Conservation (phyloP, 2,113 vertebrate genomes). For the Gobio gobio region DNA sequence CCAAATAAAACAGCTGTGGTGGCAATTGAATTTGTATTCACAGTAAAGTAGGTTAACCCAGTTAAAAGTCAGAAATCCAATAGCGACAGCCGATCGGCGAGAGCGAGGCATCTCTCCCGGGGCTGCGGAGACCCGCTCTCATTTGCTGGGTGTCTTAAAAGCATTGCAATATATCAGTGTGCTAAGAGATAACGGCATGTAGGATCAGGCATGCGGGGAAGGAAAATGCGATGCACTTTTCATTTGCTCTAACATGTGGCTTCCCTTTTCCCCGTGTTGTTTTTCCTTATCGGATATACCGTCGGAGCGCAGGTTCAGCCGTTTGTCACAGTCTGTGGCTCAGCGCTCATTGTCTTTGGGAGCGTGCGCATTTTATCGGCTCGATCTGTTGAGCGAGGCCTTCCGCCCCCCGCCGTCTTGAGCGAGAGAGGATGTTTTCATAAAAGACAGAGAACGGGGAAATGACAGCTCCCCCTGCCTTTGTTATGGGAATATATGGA, state of each 20-base stretch:
- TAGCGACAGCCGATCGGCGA: constrained; percentile 74
- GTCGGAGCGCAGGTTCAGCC: constrained; percentile 63
- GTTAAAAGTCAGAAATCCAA: constrained; percentile 83
- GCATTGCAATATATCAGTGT: constrained; percentile 76
- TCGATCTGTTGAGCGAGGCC: constrained; percentile 60
- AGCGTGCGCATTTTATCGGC: constrained; percentile 58
- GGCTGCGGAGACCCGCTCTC: constrained; percentile 71
- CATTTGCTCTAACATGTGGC: constrained; percentile 32
- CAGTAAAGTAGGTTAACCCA: constrained; percentile 81
- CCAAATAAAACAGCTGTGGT: constrained; percentile 79
- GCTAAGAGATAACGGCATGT: constrained; percentile 72
- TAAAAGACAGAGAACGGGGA: constrained; percentile 62
- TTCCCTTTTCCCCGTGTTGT: constrained; percentile 3
- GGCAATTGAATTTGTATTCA: constrained; percentile 85
- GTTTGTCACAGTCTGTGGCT: constrained; percentile 73
- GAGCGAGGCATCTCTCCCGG: constrained; percentile 75
- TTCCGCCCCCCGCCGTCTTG: constrained; percentile 54
- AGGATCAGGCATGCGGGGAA: constrained; percentile 56
- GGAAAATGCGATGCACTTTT: constrained; percentile 35
- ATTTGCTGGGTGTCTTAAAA: constrained; percentile 75
- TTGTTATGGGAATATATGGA: constrained; percentile 82
- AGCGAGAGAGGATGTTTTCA: constrained; percentile 67
- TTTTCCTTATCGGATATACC: constrained; percentile 32
- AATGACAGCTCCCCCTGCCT: constrained; percentile 72
- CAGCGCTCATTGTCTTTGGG: constrained; percentile 62